Percentiles rank a stretch among this genome's conserved stretches.
phyloP scores from a whole-genome alignment of 2,113 vertebrate species.

The Pithys albifrons region DNA sequence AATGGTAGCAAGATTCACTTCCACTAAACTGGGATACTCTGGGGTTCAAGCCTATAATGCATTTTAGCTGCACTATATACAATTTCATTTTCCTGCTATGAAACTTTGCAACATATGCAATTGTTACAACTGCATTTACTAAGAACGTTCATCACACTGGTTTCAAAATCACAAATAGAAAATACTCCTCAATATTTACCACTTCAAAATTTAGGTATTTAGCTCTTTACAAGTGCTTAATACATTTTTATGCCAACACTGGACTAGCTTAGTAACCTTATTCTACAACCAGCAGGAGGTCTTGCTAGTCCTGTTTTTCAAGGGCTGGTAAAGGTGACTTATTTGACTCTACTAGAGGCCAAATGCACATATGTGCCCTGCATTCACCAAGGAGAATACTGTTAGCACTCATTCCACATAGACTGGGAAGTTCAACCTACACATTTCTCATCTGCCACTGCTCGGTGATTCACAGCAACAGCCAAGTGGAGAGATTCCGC shows the following conservation, averaged over 20 bases:
- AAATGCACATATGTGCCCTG: constrained; percentile 1
- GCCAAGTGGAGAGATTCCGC: background rate
- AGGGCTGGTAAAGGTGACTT: constrained; percentile 31
- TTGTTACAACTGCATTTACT: constrained; percentile 37
- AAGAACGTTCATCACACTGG: background rate
- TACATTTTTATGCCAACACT: background rate
- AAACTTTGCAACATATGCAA: constrained; percentile 45
- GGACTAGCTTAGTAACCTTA: background rate
- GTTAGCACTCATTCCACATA: background rate
- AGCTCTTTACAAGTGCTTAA: background rate
- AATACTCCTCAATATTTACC: background rate
- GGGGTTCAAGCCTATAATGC: constrained; percentile 1
- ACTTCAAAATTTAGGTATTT: background rate
- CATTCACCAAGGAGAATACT: background rate
- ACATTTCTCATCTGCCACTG: background rate
- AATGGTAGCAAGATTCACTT: background rate
- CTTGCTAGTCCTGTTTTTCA: constrained; percentile 15
- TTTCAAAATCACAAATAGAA: constrained; percentile 6
- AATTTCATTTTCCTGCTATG: constrained; percentile 63
- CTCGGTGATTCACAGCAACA: background rate
- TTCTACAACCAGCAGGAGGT: constrained; percentile 27
- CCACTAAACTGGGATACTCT: background rate
- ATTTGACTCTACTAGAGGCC: background rate
- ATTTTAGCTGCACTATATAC: constrained; percentile 29
- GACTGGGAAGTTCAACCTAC: background rate